A percentile compares a stretch with the other conserved stretches of the same genome.
Evolutionary conservation across 2,113 vertebrate species (phyloP).

Genomic region (Nematolebias whitei): DNA sequence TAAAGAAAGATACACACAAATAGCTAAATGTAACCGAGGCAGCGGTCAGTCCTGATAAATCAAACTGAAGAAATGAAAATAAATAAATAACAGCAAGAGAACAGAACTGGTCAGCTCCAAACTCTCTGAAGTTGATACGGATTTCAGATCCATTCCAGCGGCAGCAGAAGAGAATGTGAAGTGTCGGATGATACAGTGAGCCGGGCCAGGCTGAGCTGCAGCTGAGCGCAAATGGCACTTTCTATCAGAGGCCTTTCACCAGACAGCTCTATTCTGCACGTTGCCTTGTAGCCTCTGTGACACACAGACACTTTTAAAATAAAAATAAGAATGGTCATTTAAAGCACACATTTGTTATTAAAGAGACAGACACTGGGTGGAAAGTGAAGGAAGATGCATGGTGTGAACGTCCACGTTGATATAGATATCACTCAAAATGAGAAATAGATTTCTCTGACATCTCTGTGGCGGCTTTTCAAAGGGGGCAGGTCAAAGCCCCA

Average conservation of each 20-base stretch:
- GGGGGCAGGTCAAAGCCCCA: conserved; percentile 31
- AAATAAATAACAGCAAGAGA: conserved; percentile 17
- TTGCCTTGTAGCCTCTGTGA: conserved; percentile 63
- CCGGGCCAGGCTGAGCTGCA: conserved; percentile 60
- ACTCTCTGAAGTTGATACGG: conserved; percentile 72
- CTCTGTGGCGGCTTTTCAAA: conserved; percentile 50
- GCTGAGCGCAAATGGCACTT: conserved; percentile 75
- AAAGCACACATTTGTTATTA: conserved; percentile 52
- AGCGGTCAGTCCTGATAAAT: conserved; percentile 44
- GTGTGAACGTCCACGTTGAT: conserved; percentile 53
- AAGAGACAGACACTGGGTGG: conserved; percentile 55
- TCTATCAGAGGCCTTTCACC: conserved; percentile 72
- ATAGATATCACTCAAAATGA: conserved; percentile 66
- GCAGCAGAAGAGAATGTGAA: conserved; percentile 66
- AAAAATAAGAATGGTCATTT: conserved; percentile 62
- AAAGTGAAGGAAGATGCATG: conserved; percentile 45
- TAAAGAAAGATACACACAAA: conserved; percentile 25
- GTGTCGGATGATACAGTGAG: conserved; percentile 73
- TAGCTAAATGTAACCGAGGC: conserved; percentile 32
- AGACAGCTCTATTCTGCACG: conserved; percentile 70
- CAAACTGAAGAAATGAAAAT: conserved; percentile 45
- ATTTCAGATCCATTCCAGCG: conserved; percentile 75
- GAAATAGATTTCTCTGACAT: conserved; percentile 60
- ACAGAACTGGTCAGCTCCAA: conserved; percentile 55
- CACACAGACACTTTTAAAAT: conserved; percentile 48